These are phyloP conservation scores for Epinotia demarniana DNA, from an alignment of 2,888 invertebrate species.

Conservation along the genomic window DNA sequence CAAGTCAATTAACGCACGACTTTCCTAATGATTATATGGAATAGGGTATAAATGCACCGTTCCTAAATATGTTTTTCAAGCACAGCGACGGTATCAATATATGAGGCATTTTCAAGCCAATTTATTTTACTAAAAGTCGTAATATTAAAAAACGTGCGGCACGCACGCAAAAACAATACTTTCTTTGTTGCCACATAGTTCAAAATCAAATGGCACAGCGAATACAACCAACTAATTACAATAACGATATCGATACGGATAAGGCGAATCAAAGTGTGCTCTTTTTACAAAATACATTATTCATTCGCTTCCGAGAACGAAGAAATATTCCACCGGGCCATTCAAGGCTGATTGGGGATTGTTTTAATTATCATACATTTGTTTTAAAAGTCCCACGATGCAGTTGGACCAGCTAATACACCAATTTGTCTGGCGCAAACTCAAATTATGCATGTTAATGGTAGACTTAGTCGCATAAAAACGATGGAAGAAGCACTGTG, in stretches of 20 bases:
- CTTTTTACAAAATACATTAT: slow-evolving; percentile 14
- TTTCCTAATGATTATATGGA: too few species aligned
- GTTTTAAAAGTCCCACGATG: slow-evolving; percentile 26
- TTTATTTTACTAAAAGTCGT: too few species aligned
- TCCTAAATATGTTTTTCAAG: too few species aligned
- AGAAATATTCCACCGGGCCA: slow-evolving; percentile 1
- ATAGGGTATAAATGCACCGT: too few species aligned
- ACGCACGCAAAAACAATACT: not conserved
- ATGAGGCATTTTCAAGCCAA: too few species aligned
- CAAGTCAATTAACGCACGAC: too few species aligned
- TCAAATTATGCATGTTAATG: slow-evolving; percentile 60
- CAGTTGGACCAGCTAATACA: slow-evolving; percentile 36
- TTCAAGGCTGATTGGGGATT: slow-evolving; percentile 32
- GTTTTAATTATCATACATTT: slow-evolving; percentile 38
- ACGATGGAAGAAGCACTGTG: slow-evolving; percentile 41
- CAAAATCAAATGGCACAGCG: not conserved
- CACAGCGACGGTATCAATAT: too few species aligned
- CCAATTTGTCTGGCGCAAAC: slow-evolving; percentile 53
- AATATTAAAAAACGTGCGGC: not conserved
- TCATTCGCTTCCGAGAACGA: slow-evolving; percentile 1
- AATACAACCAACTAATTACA: not conserved
- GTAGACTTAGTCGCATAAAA: slow-evolving; percentile 49
- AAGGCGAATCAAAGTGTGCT: slow-evolving; percentile 1
- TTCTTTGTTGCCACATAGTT: not conserved
- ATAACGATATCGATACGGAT: slow-evolving; percentile 9